phyloP scores from a whole-genome alignment of 2,888 invertebrate species.

The Lacanobia wlatinum region DNA sequence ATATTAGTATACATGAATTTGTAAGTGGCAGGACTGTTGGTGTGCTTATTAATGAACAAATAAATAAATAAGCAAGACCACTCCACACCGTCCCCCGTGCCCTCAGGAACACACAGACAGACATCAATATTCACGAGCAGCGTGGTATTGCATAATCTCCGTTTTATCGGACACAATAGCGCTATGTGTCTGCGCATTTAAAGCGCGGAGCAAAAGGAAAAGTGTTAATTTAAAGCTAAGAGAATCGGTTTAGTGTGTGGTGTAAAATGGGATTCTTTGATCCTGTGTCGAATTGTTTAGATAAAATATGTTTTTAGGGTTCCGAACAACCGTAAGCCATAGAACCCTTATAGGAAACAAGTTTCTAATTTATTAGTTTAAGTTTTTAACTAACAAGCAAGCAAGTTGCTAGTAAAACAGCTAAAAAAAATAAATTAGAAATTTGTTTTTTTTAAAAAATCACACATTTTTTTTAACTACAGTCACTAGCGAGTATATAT shows the following conservation, averaged over 20 bases:
- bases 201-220: slow-evolving; percentile 50
- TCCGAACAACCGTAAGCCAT: too few species aligned
- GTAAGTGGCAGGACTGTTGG: too few species aligned
- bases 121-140: slow-evolving; percentile 69
- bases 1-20: too few species aligned
- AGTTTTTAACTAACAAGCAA: too few species aligned
- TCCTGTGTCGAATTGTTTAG: neutral
- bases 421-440: too few species aligned
- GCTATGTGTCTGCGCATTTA: slow-evolving; percentile 63
- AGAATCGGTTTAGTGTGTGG: slow-evolving; percentile 30
- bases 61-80: neutral
- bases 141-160: slow-evolving; percentile 74
- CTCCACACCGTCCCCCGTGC: slow-evolving; percentile 27
- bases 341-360: too few species aligned
- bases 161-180: slow-evolving; percentile 69
- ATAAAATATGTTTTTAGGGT: neutral
- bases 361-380: too few species aligned
- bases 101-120: slow-evolving; percentile 65
- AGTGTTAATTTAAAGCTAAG: slow-evolving; percentile 51
- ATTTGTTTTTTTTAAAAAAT: too few species aligned
- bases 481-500: too few species aligned
- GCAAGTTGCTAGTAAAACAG: too few species aligned
- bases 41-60: too few species aligned
- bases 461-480: too few species aligned
- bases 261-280: slow-evolving; percentile 23